Percentiles rank a stretch among this genome's conserved stretches.
phyloP scores from a whole-genome alignment of 1,140 invertebrate species.

The Drusus annulatus region DNA sequence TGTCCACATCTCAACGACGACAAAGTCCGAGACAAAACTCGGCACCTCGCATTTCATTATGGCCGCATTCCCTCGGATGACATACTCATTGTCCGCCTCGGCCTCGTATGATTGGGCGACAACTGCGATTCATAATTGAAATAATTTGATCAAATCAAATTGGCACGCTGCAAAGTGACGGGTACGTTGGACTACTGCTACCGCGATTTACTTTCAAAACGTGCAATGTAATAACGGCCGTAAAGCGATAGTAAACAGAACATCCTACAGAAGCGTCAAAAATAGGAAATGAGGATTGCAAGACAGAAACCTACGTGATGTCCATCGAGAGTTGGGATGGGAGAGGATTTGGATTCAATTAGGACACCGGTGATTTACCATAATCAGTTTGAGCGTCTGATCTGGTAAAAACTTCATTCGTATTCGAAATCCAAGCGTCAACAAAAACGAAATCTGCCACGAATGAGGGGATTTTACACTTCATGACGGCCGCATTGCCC shows the following conservation, averaged over 20 bases:
- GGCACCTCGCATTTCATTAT: constrained; percentile 92
- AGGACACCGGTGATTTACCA: constrained; percentile 64
- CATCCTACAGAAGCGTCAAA: neutral
- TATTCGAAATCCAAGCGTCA: constrained; percentile 87
- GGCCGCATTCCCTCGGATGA: constrained; percentile 88
- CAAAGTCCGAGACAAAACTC: constrained; percentile 90
- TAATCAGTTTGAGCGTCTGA: constrained; percentile 69
- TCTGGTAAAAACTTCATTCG: constrained; percentile 79
- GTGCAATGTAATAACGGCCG: no score
- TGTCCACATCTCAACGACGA: constrained; percentile 86
- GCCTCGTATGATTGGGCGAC: constrained; percentile 86
- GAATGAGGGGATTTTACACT: constrained; percentile 95
- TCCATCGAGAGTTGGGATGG: constrained; percentile 20
- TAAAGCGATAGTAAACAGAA: neutral
- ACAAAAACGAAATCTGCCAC: constrained; percentile 93
- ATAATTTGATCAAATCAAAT: constrained; percentile 35
- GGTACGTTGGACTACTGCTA: neutral
- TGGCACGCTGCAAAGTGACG: constrained; percentile 10
- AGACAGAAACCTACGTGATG: neutral
- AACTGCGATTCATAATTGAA: constrained; percentile 72
- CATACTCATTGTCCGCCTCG: constrained; percentile 89
- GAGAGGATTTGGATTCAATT: constrained; percentile 41
- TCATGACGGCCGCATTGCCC: constrained; percentile 92
- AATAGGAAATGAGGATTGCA: constrained; percentile 21
- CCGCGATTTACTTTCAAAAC: neutral